These are phyloP conservation scores for Salvator merianae DNA, from an alignment of 2,113 vertebrate genomes.

Conservation along the genomic window DNA sequence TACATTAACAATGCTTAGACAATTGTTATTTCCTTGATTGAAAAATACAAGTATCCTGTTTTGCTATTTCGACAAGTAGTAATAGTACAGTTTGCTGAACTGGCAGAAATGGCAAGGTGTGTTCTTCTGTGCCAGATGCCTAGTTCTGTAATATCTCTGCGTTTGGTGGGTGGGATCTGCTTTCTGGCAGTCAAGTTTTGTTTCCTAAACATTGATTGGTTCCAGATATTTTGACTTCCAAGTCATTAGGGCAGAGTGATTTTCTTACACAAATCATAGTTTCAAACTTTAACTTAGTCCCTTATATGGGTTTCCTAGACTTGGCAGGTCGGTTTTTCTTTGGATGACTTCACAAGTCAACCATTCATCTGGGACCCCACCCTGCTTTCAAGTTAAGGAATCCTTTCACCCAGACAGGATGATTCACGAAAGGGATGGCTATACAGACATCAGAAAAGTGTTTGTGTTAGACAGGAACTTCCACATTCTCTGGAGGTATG, in stretches of 20 bases:
- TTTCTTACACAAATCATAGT: rapidly evolving
- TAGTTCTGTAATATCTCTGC: not conserved
- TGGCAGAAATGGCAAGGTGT: not conserved
- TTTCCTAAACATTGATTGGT: not conserved
- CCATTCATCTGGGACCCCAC: constrained; percentile 57
- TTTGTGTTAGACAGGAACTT: constrained; percentile 66
- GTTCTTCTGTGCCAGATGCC: not conserved
- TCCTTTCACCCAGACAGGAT: constrained; percentile 56
- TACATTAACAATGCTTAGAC: not conserved
- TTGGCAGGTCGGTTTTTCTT: constrained; percentile 43
- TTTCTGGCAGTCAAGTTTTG: not conserved
- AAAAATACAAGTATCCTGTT: not conserved
- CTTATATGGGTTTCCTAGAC: not conserved
- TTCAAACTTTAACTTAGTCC: constrained; percentile 3
- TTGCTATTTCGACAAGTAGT: not conserved
- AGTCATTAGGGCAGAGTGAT: not conserved
- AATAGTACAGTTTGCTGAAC: not conserved
- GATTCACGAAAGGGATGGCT: constrained; percentile 64
- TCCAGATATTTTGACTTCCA: not conserved
- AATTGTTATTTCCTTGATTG: not conserved
- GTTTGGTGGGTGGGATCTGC: not conserved
- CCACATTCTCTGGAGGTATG: constrained; percentile 67
- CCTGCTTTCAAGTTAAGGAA: constrained; percentile 69
- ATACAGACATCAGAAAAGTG: constrained; percentile 58
- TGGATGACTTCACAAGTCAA: constrained; percentile 56